Evolutionary conservation across 2,113 vertebrate species (phyloP).

Genomic region (Pterocles orientalis): DNA sequence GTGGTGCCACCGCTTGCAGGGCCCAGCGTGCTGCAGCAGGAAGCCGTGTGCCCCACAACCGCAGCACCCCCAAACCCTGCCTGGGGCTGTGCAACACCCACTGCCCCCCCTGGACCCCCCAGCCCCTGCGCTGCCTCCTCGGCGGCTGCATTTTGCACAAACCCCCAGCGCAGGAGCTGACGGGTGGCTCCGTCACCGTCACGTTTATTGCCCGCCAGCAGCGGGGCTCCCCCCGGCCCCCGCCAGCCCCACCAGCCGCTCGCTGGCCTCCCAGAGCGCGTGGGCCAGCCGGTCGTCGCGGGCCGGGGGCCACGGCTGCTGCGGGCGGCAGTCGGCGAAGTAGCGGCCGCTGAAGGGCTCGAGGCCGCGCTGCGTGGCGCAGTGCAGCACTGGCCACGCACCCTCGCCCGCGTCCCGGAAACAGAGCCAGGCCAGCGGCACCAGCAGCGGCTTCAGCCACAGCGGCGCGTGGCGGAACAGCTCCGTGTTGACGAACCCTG

Average conservation of each 20-base stretch:
- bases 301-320: constrained; percentile 73
- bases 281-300: constrained; percentile 81
- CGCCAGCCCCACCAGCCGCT: constrained; percentile 77
- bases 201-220: not conserved
- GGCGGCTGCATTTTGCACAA: too few relatives aligned
- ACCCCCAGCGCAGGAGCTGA: not conserved
- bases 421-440: constrained; percentile 81
- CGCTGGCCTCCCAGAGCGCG: constrained; percentile 89
- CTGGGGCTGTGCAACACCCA: too few relatives aligned
- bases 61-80: not conserved
- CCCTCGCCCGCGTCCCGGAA: constrained; percentile 76
- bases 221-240: rapidly evolving
- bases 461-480: constrained; percentile 71
- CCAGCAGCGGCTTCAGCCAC: constrained; percentile 73
- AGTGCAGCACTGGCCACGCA: constrained; percentile 84
- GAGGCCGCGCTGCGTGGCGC: constrained; percentile 83
- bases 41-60: too few relatives aligned
- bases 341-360: constrained; percentile 89
- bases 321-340: constrained; percentile 78
- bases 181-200: not conserved
- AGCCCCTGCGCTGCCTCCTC: not conserved
- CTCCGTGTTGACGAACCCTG: constrained; percentile 83
- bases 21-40: not conserved
- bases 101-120: too few relatives aligned
- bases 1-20: not conserved